Conservation (phyloP, 2,797 vertebrate genomes). For the Atherinosoma microstoma region DNA sequence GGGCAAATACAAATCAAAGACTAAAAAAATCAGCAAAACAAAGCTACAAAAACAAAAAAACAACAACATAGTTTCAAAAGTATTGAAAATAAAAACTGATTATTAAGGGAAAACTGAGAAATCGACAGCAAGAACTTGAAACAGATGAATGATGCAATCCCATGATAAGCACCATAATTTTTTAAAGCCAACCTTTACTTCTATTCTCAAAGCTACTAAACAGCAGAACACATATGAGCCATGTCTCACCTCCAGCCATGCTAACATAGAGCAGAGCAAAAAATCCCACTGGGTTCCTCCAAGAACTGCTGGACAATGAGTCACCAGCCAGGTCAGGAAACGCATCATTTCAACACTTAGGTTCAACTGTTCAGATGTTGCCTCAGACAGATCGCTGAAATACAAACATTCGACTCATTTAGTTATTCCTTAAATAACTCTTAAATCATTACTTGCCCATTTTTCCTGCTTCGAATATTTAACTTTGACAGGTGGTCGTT, state of each 20-base stretch:
- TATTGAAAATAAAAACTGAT: not conserved
- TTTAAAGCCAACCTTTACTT: not conserved
- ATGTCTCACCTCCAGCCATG: slow-evolving; percentile 92
- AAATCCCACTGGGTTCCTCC: slow-evolving; percentile 93
- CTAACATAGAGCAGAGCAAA: slow-evolving; percentile 93
- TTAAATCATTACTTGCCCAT: not conserved
- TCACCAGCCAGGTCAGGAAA: slow-evolving; percentile 88
- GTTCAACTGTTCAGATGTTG: slow-evolving; percentile 83
- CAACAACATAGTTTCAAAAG: not conserved
- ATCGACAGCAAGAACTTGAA: not conserved
- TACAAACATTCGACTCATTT: slow-evolving; percentile 37
- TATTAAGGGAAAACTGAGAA: not conserved
- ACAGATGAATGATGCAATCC: not conserved
- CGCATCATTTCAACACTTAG: slow-evolving; percentile 93
- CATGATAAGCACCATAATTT: too few relatives aligned
- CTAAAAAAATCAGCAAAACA: not conserved
- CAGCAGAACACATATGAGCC: not conserved
- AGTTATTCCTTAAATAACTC: too few relatives aligned
- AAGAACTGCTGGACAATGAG: slow-evolving; percentile 79
- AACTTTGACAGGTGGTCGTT: not conserved
- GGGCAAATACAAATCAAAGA: slow-evolving; percentile 13
- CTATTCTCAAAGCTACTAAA: not conserved
- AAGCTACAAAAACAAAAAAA: not conserved
- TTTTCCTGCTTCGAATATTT: not conserved
- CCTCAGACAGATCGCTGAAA: slow-evolving; percentile 88